These are phyloP conservation scores for Drosophila tropicalis DNA, from an alignment of 1,140 invertebrate species.

Conservation along the genomic window DNA sequence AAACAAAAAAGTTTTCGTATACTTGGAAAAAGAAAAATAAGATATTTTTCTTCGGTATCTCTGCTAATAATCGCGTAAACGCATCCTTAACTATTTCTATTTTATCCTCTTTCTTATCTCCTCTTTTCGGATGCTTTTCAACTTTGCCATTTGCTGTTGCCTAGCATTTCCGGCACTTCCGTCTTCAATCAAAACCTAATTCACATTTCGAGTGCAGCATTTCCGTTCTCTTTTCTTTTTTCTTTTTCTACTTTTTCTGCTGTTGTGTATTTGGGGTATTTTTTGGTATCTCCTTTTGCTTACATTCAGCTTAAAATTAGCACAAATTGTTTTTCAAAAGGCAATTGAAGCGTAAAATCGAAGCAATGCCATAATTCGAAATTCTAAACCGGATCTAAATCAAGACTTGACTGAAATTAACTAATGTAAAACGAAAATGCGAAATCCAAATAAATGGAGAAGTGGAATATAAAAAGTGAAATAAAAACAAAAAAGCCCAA, in stretches of 20 bases:
- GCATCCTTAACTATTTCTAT: neutral
- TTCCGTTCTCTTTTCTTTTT: neutral
- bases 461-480: neutral
- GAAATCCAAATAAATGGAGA: constrained; percentile 33
- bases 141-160: constrained; percentile 12
- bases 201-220: constrained; percentile 15
- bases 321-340: constrained; percentile 49
- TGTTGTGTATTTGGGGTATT: neutral
- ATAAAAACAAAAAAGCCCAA: constrained; percentile 16
- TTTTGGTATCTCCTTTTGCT: constrained; percentile 17
- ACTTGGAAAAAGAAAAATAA: neutral
- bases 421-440: constrained; percentile 53
- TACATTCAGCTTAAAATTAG: constrained; percentile 38
- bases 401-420: constrained; percentile 4
- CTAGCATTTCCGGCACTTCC: constrained; percentile 1
- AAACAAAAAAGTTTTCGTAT: neutral
- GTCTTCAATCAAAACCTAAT: constrained; percentile 15
- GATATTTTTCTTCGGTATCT: neutral
- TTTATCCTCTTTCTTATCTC: neutral
- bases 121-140: neutral
- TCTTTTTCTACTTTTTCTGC: neutral
- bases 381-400: constrained; percentile 25
- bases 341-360: constrained; percentile 34
- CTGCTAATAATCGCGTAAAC: constrained; percentile 4
- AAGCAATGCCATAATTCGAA: constrained; percentile 25